Percentiles rank a stretch among this genome's conserved stretches.
phyloP scores from a whole-genome alignment of 2,797 vertebrate species.

The Champsocephalus gunnari region DNA sequence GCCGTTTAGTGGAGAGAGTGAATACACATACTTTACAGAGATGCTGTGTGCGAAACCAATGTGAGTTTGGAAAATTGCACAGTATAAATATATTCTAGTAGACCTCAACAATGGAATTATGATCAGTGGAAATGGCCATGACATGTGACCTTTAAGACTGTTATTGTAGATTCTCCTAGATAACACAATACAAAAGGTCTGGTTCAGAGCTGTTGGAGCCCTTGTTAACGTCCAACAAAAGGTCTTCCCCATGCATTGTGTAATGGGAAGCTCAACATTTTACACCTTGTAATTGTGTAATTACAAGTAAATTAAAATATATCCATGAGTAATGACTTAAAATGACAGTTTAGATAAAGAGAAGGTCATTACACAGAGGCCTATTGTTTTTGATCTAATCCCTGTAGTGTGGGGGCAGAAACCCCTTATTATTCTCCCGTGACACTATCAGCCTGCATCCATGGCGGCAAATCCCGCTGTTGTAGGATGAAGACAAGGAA shows the following conservation, averaged over 20 bases:
- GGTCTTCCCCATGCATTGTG: constrained; percentile 1
- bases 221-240: not conserved
- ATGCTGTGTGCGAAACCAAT: no score
- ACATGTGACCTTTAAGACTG: not conserved
- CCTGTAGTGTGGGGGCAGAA: constrained; percentile 61
- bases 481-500: constrained; percentile 76
- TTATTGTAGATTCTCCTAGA: constrained; percentile 37
- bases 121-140: no score
- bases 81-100: no score
- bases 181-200: constrained; percentile 36
- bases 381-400: constrained; percentile 67
- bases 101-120: no score
- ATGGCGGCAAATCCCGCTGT: constrained; percentile 74
- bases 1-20: no score
- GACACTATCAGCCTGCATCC: constrained; percentile 72
- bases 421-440: constrained; percentile 70
- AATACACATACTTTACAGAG: no score
- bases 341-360: constrained; percentile 66
- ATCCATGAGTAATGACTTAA: constrained; percentile 57
- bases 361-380: constrained; percentile 47
- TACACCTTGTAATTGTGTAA: constrained; percentile 65
- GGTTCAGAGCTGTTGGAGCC: constrained; percentile 2
- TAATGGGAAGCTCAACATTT: constrained; percentile 28
- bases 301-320: constrained; percentile 65
- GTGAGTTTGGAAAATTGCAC: no score